Evolutionary conservation across 2,797 vertebrate species (phyloP).

Genomic region (Scolopax bukidnonensis): DNA sequence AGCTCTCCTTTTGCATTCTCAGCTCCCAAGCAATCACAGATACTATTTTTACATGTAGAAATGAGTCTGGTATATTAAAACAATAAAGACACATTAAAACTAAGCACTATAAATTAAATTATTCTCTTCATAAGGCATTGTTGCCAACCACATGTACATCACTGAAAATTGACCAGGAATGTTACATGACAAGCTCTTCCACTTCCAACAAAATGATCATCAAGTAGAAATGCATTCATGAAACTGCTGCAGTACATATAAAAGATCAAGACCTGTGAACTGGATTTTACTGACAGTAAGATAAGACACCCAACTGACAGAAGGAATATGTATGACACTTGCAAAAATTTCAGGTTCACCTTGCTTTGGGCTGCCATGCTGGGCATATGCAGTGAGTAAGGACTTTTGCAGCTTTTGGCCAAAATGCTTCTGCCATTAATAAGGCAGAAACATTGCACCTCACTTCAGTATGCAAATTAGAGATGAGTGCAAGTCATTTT

Average conservation of each 20-base stretch:
- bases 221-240: background rate
- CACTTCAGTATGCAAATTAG: background rate
- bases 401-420: background rate
- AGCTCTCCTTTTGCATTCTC: background rate
- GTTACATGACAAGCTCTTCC: background rate
- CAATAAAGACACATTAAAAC: background rate
- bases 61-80: background rate
- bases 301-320: background rate
- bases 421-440: background rate
- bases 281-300: background rate
- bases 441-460: background rate
- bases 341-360: background rate
- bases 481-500: background rate
- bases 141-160: rapidly evolving
- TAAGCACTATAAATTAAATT: background rate
- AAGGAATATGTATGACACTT: background rate
- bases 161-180: background rate
- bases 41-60: background rate
- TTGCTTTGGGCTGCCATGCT: background rate
- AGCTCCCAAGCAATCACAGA: background rate
- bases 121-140: background rate
- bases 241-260: background rate
- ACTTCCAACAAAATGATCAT: background rate
- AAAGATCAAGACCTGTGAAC: background rate
- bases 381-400: background rate